These are phyloP conservation scores for Zhengitettix transpicula DNA, from an alignment of 2,888 invertebrate species.

Conservation along the genomic window DNA sequence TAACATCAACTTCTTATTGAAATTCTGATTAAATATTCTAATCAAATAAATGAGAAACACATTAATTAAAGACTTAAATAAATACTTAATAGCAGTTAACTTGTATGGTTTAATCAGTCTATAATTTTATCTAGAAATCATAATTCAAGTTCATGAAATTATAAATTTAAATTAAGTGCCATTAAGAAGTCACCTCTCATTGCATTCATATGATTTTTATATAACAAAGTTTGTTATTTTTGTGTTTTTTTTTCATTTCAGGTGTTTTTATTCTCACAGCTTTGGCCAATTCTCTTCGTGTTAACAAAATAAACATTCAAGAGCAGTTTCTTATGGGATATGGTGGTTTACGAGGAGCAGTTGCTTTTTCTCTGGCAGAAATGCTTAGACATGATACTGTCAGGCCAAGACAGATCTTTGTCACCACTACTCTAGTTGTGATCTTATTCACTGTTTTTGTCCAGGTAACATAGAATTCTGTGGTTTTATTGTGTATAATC, in stretches of 20 bases:
- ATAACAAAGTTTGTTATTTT: neutral
- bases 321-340: conserved; percentile 40
- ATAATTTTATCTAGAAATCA: too few relatives aligned
- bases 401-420: conserved; percentile 31
- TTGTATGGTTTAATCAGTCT: too few relatives aligned
- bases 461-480: conserved; percentile 23
- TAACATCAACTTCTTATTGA: too few relatives aligned
- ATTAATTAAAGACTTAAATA: too few relatives aligned
- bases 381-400: conserved; percentile 28
- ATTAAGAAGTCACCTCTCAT: too few relatives aligned
- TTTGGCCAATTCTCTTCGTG: conserved; percentile 30
- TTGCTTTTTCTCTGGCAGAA: conserved; percentile 37
- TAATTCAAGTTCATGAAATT: too few relatives aligned
- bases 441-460: conserved; percentile 42
- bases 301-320: conserved; percentile 28
- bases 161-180: too few relatives aligned
- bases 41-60: too few relatives aligned
- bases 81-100: too few relatives aligned
- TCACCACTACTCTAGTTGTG: conserved; percentile 38
- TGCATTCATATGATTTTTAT: too few relatives aligned
- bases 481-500: too few relatives aligned
- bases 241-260: neutral
- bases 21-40: too few relatives aligned
- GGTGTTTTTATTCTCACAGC: conserved; percentile 31
- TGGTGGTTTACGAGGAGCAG: conserved; percentile 40